phyloP scores from a whole-genome alignment of 35 echinoderm and acorn worm genomes.

The Acanthaster planci region DNA sequence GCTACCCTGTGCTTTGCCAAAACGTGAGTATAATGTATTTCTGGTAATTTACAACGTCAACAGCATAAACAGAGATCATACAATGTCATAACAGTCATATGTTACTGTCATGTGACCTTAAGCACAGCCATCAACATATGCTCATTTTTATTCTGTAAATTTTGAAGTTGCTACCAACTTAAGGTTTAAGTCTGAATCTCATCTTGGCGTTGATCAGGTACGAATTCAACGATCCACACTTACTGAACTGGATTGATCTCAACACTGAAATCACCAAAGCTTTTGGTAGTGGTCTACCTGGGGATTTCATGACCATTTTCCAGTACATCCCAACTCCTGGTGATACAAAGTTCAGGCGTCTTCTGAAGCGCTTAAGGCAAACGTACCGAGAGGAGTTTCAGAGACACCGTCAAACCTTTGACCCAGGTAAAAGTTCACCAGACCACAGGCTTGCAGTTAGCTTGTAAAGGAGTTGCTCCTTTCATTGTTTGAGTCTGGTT shows the following conservation, averaged over 20 bases:
- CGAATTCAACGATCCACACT: neutral
- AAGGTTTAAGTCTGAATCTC: too few species aligned
- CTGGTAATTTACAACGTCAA: too few species aligned
- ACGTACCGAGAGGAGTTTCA: neutral
- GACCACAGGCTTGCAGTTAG: neutral
- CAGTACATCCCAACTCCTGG: neutral
- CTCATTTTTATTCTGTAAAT: too few species aligned
- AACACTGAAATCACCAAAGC: neutral
- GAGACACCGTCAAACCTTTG: neutral
- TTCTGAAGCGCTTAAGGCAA: neutral
- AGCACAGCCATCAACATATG: too few species aligned
- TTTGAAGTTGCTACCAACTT: too few species aligned
- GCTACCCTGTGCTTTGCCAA: constrained; percentile 1
- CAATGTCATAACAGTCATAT: too few species aligned
- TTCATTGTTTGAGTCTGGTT: neutral
- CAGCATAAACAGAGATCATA: too few species aligned
- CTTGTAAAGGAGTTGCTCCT: neutral
- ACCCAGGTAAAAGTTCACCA: neutral
- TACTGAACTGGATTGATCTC: neutral
- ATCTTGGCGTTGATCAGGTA: neutral
- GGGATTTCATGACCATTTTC: neutral
- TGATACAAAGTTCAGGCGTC: neutral
- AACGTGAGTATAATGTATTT: neutral
- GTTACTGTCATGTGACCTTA: too few species aligned
- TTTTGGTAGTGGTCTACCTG: neutral